Evolutionary conservation across 2,888 invertebrate genomes (phyloP), one percentile per base, ranked within the genome.

Genomic region (Yponomeuta sedellus): DNA sequence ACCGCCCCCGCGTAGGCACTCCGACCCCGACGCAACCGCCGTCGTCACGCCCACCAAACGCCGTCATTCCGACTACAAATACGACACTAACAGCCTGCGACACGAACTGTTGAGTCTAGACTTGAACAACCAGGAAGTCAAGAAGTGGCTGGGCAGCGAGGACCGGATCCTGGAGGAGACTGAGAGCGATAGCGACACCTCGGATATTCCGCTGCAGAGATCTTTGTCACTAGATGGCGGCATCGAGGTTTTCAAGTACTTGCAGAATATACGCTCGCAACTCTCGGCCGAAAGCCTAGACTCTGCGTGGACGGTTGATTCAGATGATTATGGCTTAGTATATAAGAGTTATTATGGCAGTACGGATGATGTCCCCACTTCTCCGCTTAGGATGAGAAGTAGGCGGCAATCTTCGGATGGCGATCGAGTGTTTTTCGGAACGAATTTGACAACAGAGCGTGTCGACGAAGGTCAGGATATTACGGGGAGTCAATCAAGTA

Each of bases 1-100:
- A 69, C 86, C 86, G 76, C 82, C 78, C 71, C 85, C 85, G 77
- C 86, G 89, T 86, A 86, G 90, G 69, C 83, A 86, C 78, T 85
- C 88, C 68, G 71, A 78, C 74, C 81, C 82, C 2, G 64, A 39
- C 61, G 62, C 44, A 56, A 63, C 68, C 67, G 66, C 68, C 68
- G 66, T 69, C 72, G 66, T 64, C 67, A 63, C 68, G 68, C 65
- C 68, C 71, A 66, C 65, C 67, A 63, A 65, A 69, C 71, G 68
- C 25, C 76, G 77, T 61, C 73, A 75, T 70, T 72, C 74, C 25
- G 64, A 19, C 16, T 11, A 34, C 25, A 71, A 73, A 52, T 76
- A 6, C 10, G 22, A 80, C 2, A 81, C 81, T 67, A 10, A 79
- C 2, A 80, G 81, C 68, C 79, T 91, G 34, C 73, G 90, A 59